These are phyloP conservation scores for Eupeodes luniger DNA, from an alignment of 2,888 invertebrate species.

Conservation along the genomic window DNA sequence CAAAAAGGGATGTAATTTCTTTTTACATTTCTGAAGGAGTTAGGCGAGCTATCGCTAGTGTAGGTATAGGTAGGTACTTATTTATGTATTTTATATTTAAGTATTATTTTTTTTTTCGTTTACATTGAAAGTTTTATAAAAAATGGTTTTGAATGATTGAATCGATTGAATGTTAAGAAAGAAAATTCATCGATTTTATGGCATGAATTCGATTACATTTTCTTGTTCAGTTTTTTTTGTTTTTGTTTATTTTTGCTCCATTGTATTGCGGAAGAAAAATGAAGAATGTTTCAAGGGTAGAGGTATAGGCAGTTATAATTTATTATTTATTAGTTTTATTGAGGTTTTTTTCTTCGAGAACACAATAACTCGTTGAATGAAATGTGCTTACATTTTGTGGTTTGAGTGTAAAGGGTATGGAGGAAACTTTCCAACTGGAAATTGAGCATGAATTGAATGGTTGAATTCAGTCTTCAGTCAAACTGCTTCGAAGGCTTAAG, in stretches of 20 bases:
- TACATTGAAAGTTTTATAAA: slow-evolving; percentile 26
- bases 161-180: slow-evolving; percentile 53
- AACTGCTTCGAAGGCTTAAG: too few species aligned
- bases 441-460: too few species aligned
- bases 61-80: slow-evolving; percentile 36
- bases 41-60: neutral
- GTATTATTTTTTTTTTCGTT: slow-evolving; percentile 30
- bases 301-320: neutral
- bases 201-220: slow-evolving; percentile 66
- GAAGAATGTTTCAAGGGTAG: slow-evolving; percentile 1
- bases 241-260: neutral
- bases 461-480: too few species aligned
- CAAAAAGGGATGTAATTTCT: slow-evolving; percentile 26
- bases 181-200: slow-evolving; percentile 65
- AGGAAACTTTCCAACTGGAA: too few species aligned
- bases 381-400: too few species aligned
- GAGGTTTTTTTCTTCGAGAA: neutral
- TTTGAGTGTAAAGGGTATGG: too few species aligned
- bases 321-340: slow-evolving; percentile 29
- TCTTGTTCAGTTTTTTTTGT: neutral
- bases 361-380: too few species aligned
- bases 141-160: slow-evolving; percentile 66
- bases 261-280: slow-evolving; percentile 10
- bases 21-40: slow-evolving; percentile 31
- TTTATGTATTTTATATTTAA: slow-evolving; percentile 45